These are phyloP conservation scores for Pangasius mekongensis DNA, from an alignment of 2,797 vertebrate species.

Conservation along the genomic window DNA sequence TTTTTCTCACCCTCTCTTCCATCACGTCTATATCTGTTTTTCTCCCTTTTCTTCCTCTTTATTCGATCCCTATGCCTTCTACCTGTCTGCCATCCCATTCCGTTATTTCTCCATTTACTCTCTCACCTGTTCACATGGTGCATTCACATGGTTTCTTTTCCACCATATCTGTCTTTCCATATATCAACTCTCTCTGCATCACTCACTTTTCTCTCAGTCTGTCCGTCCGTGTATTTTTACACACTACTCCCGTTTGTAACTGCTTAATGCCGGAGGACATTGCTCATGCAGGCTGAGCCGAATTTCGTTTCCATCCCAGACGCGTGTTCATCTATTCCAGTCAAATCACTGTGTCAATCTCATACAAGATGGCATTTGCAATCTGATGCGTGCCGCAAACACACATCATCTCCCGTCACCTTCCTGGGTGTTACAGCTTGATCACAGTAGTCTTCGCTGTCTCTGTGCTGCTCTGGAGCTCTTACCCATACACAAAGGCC, in stretches of 20 bases:
- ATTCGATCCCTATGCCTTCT: not conserved
- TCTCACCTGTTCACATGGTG: not conserved
- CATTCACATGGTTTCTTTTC: not conserved
- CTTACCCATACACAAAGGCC: not conserved
- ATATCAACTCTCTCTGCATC: not conserved
- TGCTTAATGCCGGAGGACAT: not conserved
- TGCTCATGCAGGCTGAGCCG: constrained; percentile 33
- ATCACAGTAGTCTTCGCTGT: not conserved
- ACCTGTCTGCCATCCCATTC: not conserved
- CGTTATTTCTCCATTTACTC: not conserved
- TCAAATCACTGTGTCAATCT: constrained; percentile 29
- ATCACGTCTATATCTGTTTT: not conserved
- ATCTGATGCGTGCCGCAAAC: constrained; percentile 44
- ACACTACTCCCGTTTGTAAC: constrained; percentile 11
- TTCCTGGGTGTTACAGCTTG: not conserved
- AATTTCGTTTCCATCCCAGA: constrained; percentile 26
- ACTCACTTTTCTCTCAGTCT: not conserved
- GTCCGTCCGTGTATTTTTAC: not conserved
- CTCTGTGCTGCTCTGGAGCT: not conserved
- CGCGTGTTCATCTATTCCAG: constrained; percentile 39
- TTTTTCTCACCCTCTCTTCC: not conserved
- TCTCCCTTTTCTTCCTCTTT: not conserved
- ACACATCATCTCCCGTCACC: constrained; percentile 33
- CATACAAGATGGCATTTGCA: constrained; percentile 48
- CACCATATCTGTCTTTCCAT: not conserved